Percentiles rank a stretch among this genome's conserved stretches.
Evolutionary conservation across 2,797 vertebrate genomes (phyloP).

Genomic region (Synaphobranchus kaupii): DNA sequence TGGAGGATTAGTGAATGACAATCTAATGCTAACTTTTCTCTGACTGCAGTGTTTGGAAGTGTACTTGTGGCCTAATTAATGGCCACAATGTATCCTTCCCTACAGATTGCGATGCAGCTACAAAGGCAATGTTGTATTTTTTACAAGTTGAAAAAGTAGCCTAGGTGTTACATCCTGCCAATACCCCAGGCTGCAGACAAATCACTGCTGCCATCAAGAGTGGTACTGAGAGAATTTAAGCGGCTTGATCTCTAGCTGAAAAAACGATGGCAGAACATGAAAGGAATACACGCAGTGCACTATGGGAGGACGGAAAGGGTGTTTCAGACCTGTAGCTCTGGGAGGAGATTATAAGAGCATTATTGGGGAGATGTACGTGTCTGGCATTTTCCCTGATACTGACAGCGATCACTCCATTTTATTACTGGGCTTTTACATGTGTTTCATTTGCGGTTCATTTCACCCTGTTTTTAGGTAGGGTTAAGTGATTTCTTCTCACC

Average conservation of each 20-base stretch:
- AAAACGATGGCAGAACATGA: not conserved
- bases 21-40: not conserved
- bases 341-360: not conserved
- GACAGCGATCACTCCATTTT: not conserved
- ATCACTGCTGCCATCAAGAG: not conserved
- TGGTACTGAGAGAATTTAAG: not conserved
- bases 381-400: not conserved
- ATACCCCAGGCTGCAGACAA: not conserved
- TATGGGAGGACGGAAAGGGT: not conserved
- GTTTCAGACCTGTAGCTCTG: not conserved
- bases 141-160: not conserved
- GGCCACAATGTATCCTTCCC: not conserved
- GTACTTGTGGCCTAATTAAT: not conserved
- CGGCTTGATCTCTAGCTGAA: not conserved
- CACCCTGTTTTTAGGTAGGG: not conserved
- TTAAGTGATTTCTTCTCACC: not conserved
- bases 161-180: not conserved
- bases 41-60: not conserved
- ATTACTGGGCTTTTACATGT: not conserved
- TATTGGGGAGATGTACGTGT: not conserved
- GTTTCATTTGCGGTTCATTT: not conserved
- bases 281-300: not conserved
- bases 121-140: not conserved
- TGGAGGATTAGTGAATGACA: not conserved
- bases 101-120: not conserved